Evolutionary conservation across 2,888 invertebrate genomes (phyloP).

Genomic region (Phyllotreta striolata): DNA sequence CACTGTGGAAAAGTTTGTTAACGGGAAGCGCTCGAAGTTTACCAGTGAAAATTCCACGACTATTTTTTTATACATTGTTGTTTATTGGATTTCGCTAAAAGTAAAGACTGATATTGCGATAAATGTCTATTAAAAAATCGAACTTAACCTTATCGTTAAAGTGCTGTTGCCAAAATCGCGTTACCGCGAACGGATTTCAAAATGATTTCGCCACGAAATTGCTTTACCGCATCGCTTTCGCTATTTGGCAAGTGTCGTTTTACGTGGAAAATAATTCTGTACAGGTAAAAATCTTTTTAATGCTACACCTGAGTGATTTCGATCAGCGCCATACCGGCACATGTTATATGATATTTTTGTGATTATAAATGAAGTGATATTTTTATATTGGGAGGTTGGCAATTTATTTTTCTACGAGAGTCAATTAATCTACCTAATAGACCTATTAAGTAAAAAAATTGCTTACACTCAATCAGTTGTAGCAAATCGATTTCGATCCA

Average conservation of each 20-base stretch:
- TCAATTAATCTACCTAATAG: too few species aligned
- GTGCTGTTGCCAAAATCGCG: constrained; percentile 47
- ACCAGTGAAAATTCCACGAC: constrained; percentile 1
- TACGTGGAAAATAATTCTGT: constrained; percentile 68
- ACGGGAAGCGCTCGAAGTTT: not conserved
- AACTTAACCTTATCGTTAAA: constrained; percentile 46
- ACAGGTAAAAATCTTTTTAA: constrained; percentile 47
- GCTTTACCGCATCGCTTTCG: constrained; percentile 76
- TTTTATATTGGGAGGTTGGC: not conserved
- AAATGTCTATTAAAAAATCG: constrained; percentile 48
- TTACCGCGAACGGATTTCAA: constrained; percentile 48
- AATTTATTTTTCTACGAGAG: not conserved
- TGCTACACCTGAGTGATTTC: not conserved
- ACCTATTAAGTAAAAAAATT: too few species aligned
- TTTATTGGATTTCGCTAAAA: constrained; percentile 28
- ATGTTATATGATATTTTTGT: not conserved
- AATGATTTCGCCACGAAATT: constrained; percentile 68
- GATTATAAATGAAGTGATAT: constrained; percentile 13
- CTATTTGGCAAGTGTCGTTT: constrained; percentile 78
- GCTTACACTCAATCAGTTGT: too few species aligned
- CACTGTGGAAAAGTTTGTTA: constrained; percentile 27
- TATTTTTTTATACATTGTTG: not conserved
- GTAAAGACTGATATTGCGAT: not conserved
- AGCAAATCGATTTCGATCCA: too few species aligned
- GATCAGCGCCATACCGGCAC: not conserved